These are phyloP conservation scores for Poeciliopsis paucimaculata DNA, from an alignment of 2,797 vertebrate genomes.

Conservation along the genomic window DNA sequence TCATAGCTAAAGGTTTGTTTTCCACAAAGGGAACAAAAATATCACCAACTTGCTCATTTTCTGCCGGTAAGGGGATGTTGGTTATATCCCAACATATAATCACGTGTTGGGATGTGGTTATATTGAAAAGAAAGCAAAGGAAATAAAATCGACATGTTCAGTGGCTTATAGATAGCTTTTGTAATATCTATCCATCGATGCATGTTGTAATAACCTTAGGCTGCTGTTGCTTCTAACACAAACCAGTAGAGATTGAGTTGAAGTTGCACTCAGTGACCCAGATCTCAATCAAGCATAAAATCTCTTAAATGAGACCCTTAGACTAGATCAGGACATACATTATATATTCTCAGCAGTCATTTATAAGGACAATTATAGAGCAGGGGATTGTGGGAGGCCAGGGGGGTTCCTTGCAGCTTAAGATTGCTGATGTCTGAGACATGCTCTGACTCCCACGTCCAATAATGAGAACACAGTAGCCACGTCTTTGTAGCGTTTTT, in stretches of 20 bases:
- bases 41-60: neutral
- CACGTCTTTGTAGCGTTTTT: conserved; percentile 29
- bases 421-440: conserved; percentile 26
- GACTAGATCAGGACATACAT: neutral
- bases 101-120: neutral
- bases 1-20: too few relatives aligned
- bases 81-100: too few relatives aligned
- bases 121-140: neutral
- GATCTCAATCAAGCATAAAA: neutral
- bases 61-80: neutral
- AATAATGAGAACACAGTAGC: conserved; percentile 49
- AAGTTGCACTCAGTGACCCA: neutral
- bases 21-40: too few relatives aligned
- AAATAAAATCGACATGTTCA: neutral
- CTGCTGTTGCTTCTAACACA: neutral
- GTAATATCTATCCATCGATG: neutral
- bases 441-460: conserved; percentile 36
- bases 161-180: neutral
- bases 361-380: conserved; percentile 47
- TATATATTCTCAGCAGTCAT: neutral
- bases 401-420: conserved; percentile 29
- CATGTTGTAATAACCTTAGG: neutral
- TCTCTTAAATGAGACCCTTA: conserved; percentile 4
- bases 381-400: conserved; percentile 32
- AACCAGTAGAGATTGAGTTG: neutral